Evolutionary conservation across 2,797 vertebrate species (phyloP).

Genomic region (Anableps anableps): DNA sequence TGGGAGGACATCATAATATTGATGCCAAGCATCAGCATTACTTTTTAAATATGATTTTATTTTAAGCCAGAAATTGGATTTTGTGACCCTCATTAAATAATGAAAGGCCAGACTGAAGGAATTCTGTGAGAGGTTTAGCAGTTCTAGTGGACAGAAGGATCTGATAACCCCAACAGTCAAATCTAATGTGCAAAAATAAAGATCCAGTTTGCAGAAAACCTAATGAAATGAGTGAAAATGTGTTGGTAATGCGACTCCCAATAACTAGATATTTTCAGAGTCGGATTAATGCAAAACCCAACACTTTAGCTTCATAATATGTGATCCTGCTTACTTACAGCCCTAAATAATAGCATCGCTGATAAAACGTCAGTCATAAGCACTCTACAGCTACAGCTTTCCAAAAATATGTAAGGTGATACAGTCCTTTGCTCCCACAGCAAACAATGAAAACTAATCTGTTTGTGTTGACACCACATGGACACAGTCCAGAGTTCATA

Average conservation of each 20-base stretch:
- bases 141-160: conserved; percentile 27
- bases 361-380: conserved; percentile 45
- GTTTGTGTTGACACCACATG: conserved; percentile 61
- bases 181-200: conserved; percentile 7
- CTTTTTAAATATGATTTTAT: conserved; percentile 38
- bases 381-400: conserved; percentile 24
- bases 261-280: conserved; percentile 7
- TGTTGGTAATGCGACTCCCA: conserved; percentile 5
- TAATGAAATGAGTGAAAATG: not conserved
- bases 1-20: conserved; percentile 26
- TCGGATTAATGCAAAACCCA: conserved; percentile 22
- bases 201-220: conserved; percentile 8
- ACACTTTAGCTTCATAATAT: conserved; percentile 16
- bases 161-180: conserved; percentile 13
- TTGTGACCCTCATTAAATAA: conserved; percentile 20
- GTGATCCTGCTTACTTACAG: conserved; percentile 32
- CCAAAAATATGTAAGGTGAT: conserved; percentile 53
- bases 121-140: conserved; percentile 41
- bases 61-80: conserved; percentile 43
- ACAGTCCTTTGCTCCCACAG: conserved; percentile 33
- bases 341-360: conserved; percentile 28
- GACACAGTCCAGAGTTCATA: conserved; percentile 50
- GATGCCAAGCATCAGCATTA: conserved; percentile 21
- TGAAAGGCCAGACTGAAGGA: conserved; percentile 39
- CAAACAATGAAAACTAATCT: conserved; percentile 66